Evolutionary conservation across 2,888 invertebrate genomes (phyloP).

Genomic region (Thymelicus sylvestris): DNA sequence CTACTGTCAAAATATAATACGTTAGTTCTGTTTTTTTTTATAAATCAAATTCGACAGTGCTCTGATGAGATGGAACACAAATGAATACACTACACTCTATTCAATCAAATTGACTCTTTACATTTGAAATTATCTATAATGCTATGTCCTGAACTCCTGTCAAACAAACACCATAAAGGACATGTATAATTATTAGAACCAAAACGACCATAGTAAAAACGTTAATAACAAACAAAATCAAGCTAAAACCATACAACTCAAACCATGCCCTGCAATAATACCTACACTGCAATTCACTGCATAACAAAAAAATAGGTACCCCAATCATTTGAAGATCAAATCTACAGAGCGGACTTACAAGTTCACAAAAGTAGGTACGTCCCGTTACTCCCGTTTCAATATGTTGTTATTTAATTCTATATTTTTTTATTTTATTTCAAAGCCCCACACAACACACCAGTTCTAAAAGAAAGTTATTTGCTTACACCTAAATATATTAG

Average conservation of each 20-base stretch:
- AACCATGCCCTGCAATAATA: conserved; percentile 52
- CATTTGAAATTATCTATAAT: conserved; percentile 38
- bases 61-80: conserved; percentile 28
- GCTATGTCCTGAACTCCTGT: conserved; percentile 37
- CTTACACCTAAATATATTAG: background rate
- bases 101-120: conserved; percentile 44
- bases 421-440: background rate
- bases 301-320: conserved; percentile 37
- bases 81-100: conserved; percentile 33
- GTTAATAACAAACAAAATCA: conserved; percentile 74
- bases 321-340: conserved; percentile 22
- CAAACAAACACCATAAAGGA: conserved; percentile 43
- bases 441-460: background rate
- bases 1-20: conserved; percentile 14
- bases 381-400: background rate
- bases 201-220: conserved; percentile 68
- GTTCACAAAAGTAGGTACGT: conserved; percentile 2
- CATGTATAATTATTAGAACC: conserved; percentile 60
- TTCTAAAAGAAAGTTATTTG: background rate
- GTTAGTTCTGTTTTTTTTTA: background rate
- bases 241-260: conserved; percentile 64
- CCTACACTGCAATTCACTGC: conserved; percentile 11
- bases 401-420: background rate
- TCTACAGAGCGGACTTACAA: conserved; percentile 15
- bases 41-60: background rate